phyloP scores from a whole-genome alignment of 2,113 vertebrate genomes.

The Dipodomys spectabilis region DNA sequence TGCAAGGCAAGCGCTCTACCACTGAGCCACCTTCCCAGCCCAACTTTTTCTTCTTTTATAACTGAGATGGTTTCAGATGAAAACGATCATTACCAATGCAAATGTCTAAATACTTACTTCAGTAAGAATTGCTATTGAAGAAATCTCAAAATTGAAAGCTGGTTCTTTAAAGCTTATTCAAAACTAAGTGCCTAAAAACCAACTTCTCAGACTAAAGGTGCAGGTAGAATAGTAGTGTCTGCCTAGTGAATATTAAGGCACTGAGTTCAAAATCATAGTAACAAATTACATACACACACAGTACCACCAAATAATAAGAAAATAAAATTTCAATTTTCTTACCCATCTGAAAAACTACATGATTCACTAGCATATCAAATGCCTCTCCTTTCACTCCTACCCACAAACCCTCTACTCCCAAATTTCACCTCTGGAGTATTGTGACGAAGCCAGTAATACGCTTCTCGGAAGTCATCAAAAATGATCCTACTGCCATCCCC shows the following conservation, averaged over 20 bases:
- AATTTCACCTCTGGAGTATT: conserved; percentile 95
- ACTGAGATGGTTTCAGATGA: background rate
- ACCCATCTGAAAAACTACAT: conserved; percentile 26
- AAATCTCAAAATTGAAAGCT: background rate
- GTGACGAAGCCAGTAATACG: conserved; percentile 99
- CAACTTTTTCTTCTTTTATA: conserved; percentile 12
- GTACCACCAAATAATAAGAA: too few species aligned
- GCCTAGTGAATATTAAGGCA: too few species aligned
- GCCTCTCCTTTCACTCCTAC: background rate
- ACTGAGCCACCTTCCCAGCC: too few species aligned
- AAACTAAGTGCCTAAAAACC: background rate
- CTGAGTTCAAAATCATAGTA: too few species aligned
- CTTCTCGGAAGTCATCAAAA: conserved; percentile 99
- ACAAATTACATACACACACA: too few species aligned
- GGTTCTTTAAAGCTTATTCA: conserved; percentile 13
- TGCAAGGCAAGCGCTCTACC: too few species aligned
- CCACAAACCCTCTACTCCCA: background rate
- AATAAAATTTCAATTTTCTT: background rate
- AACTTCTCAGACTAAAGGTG: background rate
- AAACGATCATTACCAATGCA: conserved; percentile 21
- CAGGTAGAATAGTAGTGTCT: too few species aligned
- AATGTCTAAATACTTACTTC: background rate
- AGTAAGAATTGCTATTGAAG: background rate
- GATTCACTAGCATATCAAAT: conserved; percentile 11
- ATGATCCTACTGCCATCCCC: conserved; percentile 98